Evolutionary conservation across 1,140 invertebrate species (phyloP).

Genomic region (Daktulosphaira vitifoliae): DNA sequence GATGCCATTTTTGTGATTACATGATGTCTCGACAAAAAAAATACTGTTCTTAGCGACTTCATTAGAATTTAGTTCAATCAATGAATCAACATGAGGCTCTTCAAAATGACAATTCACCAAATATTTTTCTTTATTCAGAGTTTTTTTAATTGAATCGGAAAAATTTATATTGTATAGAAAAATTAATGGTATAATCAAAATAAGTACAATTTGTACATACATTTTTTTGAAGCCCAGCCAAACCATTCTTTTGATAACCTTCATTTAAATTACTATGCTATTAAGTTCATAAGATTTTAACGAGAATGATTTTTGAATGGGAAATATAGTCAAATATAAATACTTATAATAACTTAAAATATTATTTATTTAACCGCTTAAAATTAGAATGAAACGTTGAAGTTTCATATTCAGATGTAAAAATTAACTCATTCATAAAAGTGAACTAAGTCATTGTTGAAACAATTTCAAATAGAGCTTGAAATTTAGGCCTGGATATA

Average conservation of each 20-base stretch:
- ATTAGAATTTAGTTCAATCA: conserved; percentile 1
- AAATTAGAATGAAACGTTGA: too few species aligned
- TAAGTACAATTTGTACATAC: not conserved
- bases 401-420: too few species aligned
- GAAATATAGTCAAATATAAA: too few species aligned
- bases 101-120: conserved; percentile 16
- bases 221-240: not conserved
- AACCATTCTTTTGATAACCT: not conserved
- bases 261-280: too few species aligned
- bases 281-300: too few species aligned
- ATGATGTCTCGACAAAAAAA: conserved; percentile 40
- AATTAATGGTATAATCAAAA: not conserved
- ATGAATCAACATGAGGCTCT: not conserved
- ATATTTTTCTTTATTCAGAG: conserved; percentile 1
- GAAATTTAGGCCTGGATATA: too few species aligned
- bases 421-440: too few species aligned
- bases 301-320: too few species aligned
- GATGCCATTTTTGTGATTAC: conserved; percentile 34
- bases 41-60: conserved; percentile 34
- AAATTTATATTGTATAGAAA: not conserved
- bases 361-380: too few species aligned
- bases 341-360: too few species aligned
- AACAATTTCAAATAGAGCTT: too few species aligned
- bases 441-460: too few species aligned
- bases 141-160: not conserved